phyloP scores from a whole-genome alignment of 2,113 vertebrate genomes.

The Ploceus nigricollis region DNA sequence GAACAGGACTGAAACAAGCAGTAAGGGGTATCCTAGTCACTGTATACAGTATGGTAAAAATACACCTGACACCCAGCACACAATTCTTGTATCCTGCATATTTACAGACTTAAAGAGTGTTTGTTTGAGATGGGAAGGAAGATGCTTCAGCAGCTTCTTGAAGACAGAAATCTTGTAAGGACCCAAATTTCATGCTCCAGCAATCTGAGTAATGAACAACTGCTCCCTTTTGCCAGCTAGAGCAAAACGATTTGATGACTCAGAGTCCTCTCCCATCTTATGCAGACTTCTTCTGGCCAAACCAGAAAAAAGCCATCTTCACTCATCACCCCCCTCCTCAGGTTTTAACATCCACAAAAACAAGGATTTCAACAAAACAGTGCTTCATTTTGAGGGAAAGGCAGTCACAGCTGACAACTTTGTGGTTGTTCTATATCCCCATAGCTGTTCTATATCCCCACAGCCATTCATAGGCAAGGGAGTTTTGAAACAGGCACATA shows the following conservation, averaged over 20 bases:
- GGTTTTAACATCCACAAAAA: neutral
- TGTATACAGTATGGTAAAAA: neutral
- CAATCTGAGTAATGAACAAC: neutral
- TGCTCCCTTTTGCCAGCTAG: neutral
- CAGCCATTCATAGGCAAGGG: neutral
- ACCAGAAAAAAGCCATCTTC: neutral
- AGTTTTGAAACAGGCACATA: neutral
- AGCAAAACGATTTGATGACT: constrained; percentile 17
- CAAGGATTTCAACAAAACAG: neutral
- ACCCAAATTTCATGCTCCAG: neutral
- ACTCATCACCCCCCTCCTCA: neutral
- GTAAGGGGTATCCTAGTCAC: neutral
- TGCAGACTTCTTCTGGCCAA: neutral
- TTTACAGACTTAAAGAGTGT: neutral
- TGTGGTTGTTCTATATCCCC: neutral
- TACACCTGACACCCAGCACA: neutral
- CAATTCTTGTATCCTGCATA: neutral
- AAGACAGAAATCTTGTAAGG: neutral
- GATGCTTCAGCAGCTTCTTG: neutral
- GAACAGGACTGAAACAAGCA: neutral
- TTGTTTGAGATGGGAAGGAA: neutral
- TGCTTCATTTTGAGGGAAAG: neutral
- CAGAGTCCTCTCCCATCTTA: neutral
- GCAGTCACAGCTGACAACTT: neutral
- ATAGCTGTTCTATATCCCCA: neutral